Evolutionary conservation across 2,888 invertebrate genomes (phyloP).

Genomic region (Clepsis dumicolana): DNA sequence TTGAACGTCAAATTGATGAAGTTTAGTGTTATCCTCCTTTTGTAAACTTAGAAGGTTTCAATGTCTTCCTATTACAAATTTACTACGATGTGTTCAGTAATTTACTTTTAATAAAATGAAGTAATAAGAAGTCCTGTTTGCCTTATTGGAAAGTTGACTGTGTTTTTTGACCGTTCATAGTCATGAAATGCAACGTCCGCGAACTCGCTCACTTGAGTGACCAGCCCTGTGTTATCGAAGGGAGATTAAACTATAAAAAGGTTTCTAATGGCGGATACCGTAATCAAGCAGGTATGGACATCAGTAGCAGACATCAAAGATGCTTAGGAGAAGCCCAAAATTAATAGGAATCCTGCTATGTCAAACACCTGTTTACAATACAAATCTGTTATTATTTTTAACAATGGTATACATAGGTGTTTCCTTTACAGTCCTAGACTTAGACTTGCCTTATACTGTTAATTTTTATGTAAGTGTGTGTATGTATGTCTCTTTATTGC

Average conservation of each 20-base stretch:
- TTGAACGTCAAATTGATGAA: slow-evolving; percentile 6
- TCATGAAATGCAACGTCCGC: slow-evolving; percentile 91
- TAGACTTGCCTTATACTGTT: background rate
- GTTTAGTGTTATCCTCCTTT: slow-evolving; percentile 8
- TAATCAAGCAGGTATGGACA: slow-evolving; percentile 73
- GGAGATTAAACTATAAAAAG: slow-evolving; percentile 90
- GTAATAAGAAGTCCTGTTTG: background rate
- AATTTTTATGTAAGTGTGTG: too few species aligned
- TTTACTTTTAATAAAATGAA: slow-evolving; percentile 13
- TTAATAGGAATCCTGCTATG: background rate
- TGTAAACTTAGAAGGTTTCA: background rate
- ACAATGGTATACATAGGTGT: background rate
- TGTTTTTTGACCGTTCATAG: slow-evolving; percentile 46
- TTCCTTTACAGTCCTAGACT: too few species aligned
- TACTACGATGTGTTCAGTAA: background rate
- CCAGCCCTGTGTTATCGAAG: slow-evolving; percentile 88
- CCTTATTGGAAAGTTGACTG: background rate
- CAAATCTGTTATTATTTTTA: background rate
- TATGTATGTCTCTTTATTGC: too few species aligned
- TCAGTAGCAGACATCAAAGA: background rate
- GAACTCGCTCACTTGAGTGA: slow-evolving; percentile 88
- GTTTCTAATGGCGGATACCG: slow-evolving; percentile 84
- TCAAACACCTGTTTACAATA: slow-evolving; percentile 2
- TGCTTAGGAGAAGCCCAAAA: background rate
- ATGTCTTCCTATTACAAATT: background rate